Evolutionary conservation across 1,140 invertebrate genomes (phyloP).

Genomic region (Bemisia tabaci): DNA sequence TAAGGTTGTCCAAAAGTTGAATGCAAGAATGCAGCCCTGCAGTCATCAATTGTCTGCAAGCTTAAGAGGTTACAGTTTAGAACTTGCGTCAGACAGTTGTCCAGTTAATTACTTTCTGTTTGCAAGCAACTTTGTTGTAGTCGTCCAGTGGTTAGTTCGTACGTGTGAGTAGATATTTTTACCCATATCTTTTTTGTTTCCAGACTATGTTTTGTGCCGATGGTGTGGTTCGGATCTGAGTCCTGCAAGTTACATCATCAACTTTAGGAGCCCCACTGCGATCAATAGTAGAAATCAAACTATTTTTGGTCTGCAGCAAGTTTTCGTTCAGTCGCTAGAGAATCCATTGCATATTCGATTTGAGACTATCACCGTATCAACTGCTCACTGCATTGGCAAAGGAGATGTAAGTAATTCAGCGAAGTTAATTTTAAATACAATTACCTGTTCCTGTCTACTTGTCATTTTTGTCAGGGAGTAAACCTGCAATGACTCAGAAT

Average conservation of each 20-base stretch:
- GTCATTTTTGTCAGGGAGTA: no score
- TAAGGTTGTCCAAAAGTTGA: no score
- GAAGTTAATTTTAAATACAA: no score
- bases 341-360: slow-evolving; percentile 20
- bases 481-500: no score
- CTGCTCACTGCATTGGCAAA: slow-evolving; percentile 16
- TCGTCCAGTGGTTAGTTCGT: neutral
- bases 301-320: slow-evolving; percentile 19
- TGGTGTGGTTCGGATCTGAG: slow-evolving; percentile 19
- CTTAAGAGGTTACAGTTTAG: neutral
- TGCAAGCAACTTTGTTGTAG: neutral
- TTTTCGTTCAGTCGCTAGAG: slow-evolving; percentile 17
- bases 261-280: slow-evolving; percentile 16
- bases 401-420: slow-evolving; percentile 13
- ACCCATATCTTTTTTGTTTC: neutral
- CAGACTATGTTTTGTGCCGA: slow-evolving; percentile 20
- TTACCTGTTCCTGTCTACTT: no score
- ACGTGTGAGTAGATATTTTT: no score
- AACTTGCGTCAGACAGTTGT: neutral
- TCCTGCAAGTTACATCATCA: slow-evolving; percentile 14
- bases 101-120: neutral
- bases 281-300: slow-evolving; percentile 8
- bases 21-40: neutral
- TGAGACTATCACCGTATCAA: slow-evolving; percentile 15
- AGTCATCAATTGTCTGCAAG: neutral